Evolutionary conservation across 37 sponge, comb jelly and placozoan genomes (phyloP).

Genomic region (Aphrocallistes beatrix): DNA sequence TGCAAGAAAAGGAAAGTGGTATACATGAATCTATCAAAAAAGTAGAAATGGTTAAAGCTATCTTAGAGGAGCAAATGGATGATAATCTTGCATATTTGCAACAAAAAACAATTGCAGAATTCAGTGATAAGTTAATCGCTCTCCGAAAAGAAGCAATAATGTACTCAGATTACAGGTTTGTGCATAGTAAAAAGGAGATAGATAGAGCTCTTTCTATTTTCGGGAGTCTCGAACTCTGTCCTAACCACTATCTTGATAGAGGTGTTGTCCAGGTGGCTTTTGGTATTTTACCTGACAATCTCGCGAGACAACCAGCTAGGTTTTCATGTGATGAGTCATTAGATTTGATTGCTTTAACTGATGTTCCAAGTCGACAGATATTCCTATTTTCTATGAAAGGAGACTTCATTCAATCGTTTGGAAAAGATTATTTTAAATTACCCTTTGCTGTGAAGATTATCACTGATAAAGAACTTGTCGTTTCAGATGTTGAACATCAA

Average conservation of each 20-base stretch:
- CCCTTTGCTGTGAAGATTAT: neutral
- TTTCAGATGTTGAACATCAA: neutral
- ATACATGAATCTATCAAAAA: neutral
- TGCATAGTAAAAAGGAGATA: neutral
- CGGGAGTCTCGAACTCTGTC: neutral
- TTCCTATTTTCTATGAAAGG: neutral
- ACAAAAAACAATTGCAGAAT: neutral
- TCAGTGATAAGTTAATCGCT: neutral
- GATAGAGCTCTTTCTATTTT: neutral
- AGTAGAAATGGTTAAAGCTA: neutral
- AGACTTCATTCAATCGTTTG: neutral
- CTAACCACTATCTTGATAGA: neutral
- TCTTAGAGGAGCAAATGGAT: neutral
- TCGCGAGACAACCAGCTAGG: neutral
- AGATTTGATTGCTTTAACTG: neutral
- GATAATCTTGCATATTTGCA: neutral
- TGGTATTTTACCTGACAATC: neutral
- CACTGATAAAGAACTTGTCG: neutral
- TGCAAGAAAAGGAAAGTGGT: neutral
- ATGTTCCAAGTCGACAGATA: neutral
- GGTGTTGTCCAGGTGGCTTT: neutral
- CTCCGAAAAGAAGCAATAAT: neutral
- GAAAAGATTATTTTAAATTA: neutral
- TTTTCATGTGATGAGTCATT: neutral
- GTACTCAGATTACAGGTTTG: neutral